Percentiles rank a stretch among this genome's conserved stretches.
Conservation (phyloP, 2,113 vertebrate species). For the Callopanchax toddi region DNA sequence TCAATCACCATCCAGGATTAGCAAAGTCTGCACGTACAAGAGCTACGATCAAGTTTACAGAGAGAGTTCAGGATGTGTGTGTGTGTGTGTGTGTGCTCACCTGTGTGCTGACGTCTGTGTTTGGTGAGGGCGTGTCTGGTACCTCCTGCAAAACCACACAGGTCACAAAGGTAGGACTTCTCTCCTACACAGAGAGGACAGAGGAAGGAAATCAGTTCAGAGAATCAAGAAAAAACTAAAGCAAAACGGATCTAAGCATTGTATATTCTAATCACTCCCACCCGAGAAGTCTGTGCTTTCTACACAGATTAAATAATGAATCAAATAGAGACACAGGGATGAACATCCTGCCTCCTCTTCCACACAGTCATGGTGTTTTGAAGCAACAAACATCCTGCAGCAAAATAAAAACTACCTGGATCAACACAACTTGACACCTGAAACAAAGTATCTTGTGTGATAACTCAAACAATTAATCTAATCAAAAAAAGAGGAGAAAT, state of each 20-base stretch:
- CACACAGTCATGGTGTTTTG: too few species aligned
- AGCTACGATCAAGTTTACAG: background rate
- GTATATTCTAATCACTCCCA: too few species aligned
- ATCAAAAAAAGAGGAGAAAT: too few species aligned
- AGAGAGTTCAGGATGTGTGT: slow-evolving; percentile 18
- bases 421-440: too few species aligned
- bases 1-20: slow-evolving; percentile 48
- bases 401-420: too few species aligned
- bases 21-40: slow-evolving; percentile 7
- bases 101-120: slow-evolving; percentile 97
- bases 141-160: slow-evolving; percentile 97
- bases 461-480: too few species aligned
- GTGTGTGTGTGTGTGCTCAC: slow-evolving; percentile 68
- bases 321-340: too few species aligned
- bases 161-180: slow-evolving; percentile 99
- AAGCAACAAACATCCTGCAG: too few species aligned
- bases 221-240: background rate
- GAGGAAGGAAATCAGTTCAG: slow-evolving; percentile 51
- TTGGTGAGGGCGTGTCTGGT: slow-evolving; percentile 98
- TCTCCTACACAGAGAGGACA: slow-evolving; percentile 92
- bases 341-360: too few species aligned
- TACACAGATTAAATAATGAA: too few species aligned
- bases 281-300: too few species aligned
- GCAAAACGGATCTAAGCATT: background rate
- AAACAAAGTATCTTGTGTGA: too few species aligned